These are phyloP conservation scores for Palloptera scutellata DNA, from an alignment of 2,888 invertebrate species.

Conservation along the genomic window DNA sequence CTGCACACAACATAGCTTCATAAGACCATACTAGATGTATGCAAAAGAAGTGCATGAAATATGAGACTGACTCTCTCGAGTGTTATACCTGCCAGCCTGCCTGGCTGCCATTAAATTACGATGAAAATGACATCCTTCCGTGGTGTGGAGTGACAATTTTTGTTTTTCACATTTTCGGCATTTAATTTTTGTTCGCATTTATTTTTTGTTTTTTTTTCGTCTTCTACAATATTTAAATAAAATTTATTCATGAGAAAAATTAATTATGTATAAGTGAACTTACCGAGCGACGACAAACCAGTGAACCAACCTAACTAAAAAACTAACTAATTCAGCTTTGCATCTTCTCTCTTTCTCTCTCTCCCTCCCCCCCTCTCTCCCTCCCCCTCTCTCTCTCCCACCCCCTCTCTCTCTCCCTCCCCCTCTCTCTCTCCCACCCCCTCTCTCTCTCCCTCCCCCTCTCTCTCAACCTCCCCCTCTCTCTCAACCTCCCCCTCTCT, in stretches of 20 bases:
- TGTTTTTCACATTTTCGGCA: not conserved
- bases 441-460: not conserved
- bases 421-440: not conserved
- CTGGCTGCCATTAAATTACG: not conserved
- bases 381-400: not conserved
- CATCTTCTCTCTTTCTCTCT: conserved; percentile 4
- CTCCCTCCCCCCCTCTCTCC: not conserved
- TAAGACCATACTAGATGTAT: too few species aligned
- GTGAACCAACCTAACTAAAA: conserved; percentile 30
- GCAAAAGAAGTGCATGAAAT: too few species aligned
- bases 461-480: too few species aligned
- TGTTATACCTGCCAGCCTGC: not conserved
- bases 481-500: not conserved
- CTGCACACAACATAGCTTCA: too few species aligned
- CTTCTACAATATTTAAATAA: conserved; percentile 48
- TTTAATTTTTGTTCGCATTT: not conserved
- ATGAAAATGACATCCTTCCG: too few species aligned
- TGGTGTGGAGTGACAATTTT: too few species aligned
- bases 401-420: not conserved
- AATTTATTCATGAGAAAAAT: conserved; percentile 56
- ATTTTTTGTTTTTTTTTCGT: conserved; percentile 9
- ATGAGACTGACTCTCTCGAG: too few species aligned
- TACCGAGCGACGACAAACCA: conserved; percentile 21
- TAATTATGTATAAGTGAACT: conserved; percentile 47
- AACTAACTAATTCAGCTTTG: conserved; percentile 18